Conservation (phyloP, 2,888 invertebrate species). For the Acanthosoma haemorrhoidale region DNA sequence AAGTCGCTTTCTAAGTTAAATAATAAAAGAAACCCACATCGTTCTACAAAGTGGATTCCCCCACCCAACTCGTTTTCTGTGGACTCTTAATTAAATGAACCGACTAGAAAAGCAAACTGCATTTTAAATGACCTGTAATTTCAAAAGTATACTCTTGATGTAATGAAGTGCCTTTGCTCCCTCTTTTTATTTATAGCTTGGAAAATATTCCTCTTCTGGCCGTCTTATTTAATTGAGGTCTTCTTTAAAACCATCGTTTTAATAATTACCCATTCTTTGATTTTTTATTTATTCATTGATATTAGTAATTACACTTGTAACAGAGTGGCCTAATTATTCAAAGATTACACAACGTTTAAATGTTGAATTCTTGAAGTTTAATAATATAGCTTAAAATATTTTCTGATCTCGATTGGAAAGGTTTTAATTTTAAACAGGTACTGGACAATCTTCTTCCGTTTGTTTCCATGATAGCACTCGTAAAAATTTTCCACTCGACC, state of each 20-base stretch:
- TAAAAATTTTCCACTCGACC: too few relatives aligned
- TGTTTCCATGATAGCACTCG: too few relatives aligned
- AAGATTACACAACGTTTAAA: too few relatives aligned
- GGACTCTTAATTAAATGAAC: conserved; percentile 43
- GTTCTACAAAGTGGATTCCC: conserved; percentile 37
- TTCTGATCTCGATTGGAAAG: too few relatives aligned
- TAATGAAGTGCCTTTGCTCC: conserved; percentile 36
- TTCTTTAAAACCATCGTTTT: conserved; percentile 12
- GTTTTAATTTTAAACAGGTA: too few relatives aligned
- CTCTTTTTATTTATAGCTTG: conserved; percentile 27
- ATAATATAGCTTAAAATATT: too few relatives aligned
- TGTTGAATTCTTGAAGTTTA: too few relatives aligned
- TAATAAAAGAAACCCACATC: conserved; percentile 40
- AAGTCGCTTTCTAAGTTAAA: conserved; percentile 40
- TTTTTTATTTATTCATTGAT: background rate
- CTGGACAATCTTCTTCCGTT: too few relatives aligned
- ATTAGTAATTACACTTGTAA: too few relatives aligned
- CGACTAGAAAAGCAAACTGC: conserved; percentile 42
- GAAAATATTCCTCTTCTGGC: conserved; percentile 21
- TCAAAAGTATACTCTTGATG: conserved; percentile 37
- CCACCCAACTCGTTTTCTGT: conserved; percentile 32
- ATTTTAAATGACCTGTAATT: conserved; percentile 42
- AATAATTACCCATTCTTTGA: conserved; percentile 10
- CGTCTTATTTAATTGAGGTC: conserved; percentile 22
- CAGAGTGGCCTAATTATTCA: too few relatives aligned